phyloP scores from a whole-genome alignment of 2,888 invertebrate species.

The Noctua fimbriata region DNA sequence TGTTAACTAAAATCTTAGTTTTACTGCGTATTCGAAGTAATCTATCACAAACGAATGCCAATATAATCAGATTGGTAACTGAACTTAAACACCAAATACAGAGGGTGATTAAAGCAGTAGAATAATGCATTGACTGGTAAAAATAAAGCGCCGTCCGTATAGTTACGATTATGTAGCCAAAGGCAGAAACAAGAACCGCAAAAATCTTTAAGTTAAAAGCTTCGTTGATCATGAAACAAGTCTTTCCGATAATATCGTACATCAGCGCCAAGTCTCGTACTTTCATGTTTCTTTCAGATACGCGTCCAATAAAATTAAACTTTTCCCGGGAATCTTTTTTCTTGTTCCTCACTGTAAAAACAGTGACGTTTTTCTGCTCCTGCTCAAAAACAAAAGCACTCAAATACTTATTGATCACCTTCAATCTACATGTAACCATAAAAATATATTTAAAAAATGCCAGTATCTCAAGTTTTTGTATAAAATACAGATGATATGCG shows the following conservation, averaged over 20 bases:
- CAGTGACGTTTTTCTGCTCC: conserved; percentile 56
- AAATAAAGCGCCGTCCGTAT: conserved; percentile 75
- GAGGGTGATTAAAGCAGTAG: conserved; percentile 60
- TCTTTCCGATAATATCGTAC: conserved; percentile 76
- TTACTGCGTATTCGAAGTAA: conserved; percentile 71
- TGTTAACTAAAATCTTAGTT: conserved; percentile 78
- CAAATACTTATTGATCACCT: conserved; percentile 73
- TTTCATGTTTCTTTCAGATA: conserved; percentile 69
- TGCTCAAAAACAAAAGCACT: conserved; percentile 70
- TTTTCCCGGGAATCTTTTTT: conserved; percentile 53
- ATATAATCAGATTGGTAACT: conserved; percentile 68
- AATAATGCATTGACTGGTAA: conserved; percentile 61
- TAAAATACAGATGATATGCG: conserved; percentile 59
- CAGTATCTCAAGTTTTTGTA: conserved; percentile 75
- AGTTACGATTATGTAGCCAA: conserved; percentile 74
- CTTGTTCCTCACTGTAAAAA: conserved; percentile 65
- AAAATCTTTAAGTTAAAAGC: conserved; percentile 79
- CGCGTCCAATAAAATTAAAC: conserved; percentile 69
- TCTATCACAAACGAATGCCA: conserved; percentile 77
- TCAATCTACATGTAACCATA: conserved; percentile 72
- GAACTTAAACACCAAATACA: conserved; percentile 72
- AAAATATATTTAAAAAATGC: conserved; percentile 73
- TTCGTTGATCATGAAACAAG: conserved; percentile 73
- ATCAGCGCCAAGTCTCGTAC: conserved; percentile 75
- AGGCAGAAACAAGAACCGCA: conserved; percentile 76